These are phyloP conservation scores for Tetragonula carbonaria DNA, from an alignment of 2,888 invertebrate species.

Conservation along the genomic window DNA sequence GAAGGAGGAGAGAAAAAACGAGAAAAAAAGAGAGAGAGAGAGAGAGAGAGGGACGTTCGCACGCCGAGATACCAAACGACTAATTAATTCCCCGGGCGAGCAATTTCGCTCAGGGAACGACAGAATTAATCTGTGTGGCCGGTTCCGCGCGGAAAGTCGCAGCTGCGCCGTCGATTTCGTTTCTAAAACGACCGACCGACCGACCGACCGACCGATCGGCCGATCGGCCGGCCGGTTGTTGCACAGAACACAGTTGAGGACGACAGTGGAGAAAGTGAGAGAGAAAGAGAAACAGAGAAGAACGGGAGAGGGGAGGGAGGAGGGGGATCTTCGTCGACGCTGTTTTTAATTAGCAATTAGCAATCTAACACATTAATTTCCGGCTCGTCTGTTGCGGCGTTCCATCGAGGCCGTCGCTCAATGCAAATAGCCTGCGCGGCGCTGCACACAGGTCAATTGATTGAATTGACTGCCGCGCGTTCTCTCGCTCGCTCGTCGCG, in stretches of 20 bases:
- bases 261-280: not conserved
- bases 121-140: conserved; percentile 42
- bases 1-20: not conserved
- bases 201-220: not conserved
- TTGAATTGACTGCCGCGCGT: conserved; percentile 81
- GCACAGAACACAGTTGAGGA: no score
- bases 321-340: conserved; percentile 44
- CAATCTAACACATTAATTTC: conserved; percentile 83
- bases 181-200: conserved; percentile 38
- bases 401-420: conserved; percentile 76
- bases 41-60: not conserved
- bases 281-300: not conserved
- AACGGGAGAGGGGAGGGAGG: no score
- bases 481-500: conserved; percentile 4
- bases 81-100: conserved; percentile 47
- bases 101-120: conserved; percentile 41
- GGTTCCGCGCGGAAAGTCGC: conserved; percentile 29
- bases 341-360: conserved; percentile 84
- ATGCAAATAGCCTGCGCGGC: conserved; percentile 80
- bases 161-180: conserved; percentile 36
- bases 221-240: no score
- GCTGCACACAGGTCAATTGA: conserved; percentile 79
- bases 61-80: conserved; percentile 30
- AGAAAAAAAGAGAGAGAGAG: no score
- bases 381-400: conserved; percentile 81